Percentiles rank a stretch among this genome's conserved stretches.
These are phyloP conservation scores for Sebastes hubbsi DNA, from an alignment of 2,797 vertebrate genomes.

Conservation along the genomic window DNA sequence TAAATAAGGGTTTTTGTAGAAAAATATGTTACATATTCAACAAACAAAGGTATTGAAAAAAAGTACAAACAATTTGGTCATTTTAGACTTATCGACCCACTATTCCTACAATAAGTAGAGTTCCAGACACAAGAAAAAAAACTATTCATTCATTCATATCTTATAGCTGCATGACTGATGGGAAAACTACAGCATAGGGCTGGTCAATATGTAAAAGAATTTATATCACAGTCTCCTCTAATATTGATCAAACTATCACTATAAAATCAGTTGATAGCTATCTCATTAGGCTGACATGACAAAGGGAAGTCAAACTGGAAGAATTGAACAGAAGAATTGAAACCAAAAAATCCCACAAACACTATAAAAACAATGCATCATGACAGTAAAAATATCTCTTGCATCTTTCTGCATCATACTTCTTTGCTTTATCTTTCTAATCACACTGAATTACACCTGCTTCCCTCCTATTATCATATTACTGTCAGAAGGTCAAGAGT, in stretches of 20 bases:
- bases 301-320: not conserved
- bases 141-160: not conserved
- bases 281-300: not conserved
- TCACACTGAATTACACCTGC: not conserved
- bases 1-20: not conserved
- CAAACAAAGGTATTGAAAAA: not conserved
- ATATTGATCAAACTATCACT: too few species aligned
- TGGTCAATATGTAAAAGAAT: too few species aligned
- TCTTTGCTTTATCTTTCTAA: not conserved
- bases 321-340: not conserved
- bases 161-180: not conserved
- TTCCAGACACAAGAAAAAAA: not conserved
- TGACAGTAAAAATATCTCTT: not conserved
- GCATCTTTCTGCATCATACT: constrained; percentile 14
- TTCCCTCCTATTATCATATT: not conserved
- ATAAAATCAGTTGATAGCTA: too few species aligned
- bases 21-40: not conserved
- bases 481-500: not conserved
- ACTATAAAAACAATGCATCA: too few species aligned
- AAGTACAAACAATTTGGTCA: not conserved
- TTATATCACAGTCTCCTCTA: too few species aligned
- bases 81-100: not conserved
- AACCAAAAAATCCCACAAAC: too few species aligned
- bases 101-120: not conserved
- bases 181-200: not conserved